These are phyloP conservation scores for Rhabdomys pumilio DNA, from an alignment of 2,797 vertebrate genomes.

Conservation along the genomic window DNA sequence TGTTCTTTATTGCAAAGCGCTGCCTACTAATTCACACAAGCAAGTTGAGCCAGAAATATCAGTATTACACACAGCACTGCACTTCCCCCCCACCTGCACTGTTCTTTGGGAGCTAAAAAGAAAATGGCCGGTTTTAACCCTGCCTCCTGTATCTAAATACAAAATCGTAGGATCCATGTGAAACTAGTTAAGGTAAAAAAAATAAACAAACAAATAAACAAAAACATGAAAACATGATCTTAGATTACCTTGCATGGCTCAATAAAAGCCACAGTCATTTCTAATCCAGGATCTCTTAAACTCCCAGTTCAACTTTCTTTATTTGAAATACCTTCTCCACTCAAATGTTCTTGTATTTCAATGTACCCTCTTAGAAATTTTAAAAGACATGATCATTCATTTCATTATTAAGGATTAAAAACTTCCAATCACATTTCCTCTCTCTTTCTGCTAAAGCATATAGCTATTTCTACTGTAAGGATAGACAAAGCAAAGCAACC, in stretches of 20 bases:
- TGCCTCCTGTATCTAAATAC: background rate
- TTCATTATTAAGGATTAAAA: background rate
- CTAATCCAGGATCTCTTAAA: background rate
- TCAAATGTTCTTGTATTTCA: background rate
- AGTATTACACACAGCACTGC: background rate
- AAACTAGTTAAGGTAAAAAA: background rate
- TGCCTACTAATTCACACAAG: background rate
- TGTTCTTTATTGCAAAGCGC: background rate
- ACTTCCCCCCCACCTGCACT: background rate
- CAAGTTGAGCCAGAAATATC: conserved; percentile 5
- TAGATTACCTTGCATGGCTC: background rate
- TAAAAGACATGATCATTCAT: background rate
- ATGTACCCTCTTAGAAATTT: background rate
- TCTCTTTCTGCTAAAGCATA: background rate
- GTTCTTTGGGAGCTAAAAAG: background rate
- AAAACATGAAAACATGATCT: background rate
- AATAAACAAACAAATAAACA: no score
- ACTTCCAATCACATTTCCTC: background rate
- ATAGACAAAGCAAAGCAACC: background rate
- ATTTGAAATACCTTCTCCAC: background rate
- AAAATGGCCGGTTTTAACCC: background rate
- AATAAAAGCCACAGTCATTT: background rate
- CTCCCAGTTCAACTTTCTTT: background rate
- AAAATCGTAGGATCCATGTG: background rate
- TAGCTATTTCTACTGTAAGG: background rate